A percentile compares a stretch with the other conserved stretches of the same genome.
These are phyloP conservation scores for Hirudo medicinalis DNA, from an alignment of 1,140 invertebrate genomes.

Conservation along the genomic window DNA sequence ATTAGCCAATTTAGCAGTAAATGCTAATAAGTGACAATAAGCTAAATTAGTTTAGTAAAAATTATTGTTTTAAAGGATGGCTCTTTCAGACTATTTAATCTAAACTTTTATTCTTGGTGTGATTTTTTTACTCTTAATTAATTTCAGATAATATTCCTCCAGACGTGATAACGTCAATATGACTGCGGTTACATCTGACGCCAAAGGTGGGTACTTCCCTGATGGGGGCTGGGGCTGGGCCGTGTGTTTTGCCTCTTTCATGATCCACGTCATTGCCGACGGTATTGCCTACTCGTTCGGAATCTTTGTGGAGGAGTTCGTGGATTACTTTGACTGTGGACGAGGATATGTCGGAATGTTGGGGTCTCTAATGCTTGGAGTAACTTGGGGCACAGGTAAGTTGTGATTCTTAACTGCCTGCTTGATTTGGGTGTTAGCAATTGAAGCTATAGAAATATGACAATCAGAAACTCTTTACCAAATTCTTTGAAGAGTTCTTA, in stretches of 20 bases:
- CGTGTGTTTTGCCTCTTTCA: slow-evolving; percentile 85
- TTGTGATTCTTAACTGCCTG: background rate
- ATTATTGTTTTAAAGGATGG: too few relatives aligned
- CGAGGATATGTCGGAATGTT: slow-evolving; percentile 74
- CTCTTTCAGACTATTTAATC: too few relatives aligned
- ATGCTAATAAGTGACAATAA: too few relatives aligned
- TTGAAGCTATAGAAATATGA: background rate
- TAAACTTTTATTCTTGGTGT: too few relatives aligned
- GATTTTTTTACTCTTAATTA: too few relatives aligned
- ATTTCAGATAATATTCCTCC: too few relatives aligned
- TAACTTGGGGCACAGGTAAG: slow-evolving; percentile 33
- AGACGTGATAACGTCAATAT: too few relatives aligned
- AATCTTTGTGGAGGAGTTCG: slow-evolving; percentile 51
- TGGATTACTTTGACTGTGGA: slow-evolving; percentile 65
- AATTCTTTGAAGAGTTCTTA: background rate
- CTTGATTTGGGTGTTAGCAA: background rate
- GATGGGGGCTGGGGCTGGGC: slow-evolving; percentile 65
- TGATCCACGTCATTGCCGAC: slow-evolving; percentile 97
- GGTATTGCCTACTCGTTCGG: slow-evolving; percentile 50
- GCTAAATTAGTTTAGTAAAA: too few relatives aligned
- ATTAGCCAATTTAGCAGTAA: too few relatives aligned
- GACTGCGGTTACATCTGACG: background rate
- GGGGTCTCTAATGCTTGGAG: slow-evolving; percentile 34
- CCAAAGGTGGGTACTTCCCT: slow-evolving; percentile 2
- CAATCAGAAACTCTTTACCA: background rate